Evolutionary conservation across 2,113 vertebrate species (phyloP), one percentile per base, ranked within the genome.

Genomic region (Pongo pygmaeus): DNA sequence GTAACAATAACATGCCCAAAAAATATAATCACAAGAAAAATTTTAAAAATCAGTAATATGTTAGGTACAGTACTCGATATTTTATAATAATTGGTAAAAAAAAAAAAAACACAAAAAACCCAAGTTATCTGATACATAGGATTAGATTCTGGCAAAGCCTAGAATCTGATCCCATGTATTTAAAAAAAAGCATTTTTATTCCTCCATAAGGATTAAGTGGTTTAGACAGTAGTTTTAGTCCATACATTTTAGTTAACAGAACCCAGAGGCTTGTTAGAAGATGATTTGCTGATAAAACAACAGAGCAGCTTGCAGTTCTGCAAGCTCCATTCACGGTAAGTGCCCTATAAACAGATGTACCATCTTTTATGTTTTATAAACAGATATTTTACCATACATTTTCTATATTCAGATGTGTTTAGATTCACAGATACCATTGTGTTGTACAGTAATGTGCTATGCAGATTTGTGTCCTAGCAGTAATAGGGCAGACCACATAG

Each of bases 21-120:
- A 90, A 89, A 80, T 81, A 77, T 52, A 86, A 77, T 46, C 52
- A 75, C 22, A 35, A 85, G 12, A 89, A 84, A 89, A 94, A 86
- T 50, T 55, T 59, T 69, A 61, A 92, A 38, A 27, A 40, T 92
- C 38, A 67, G 35, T 50, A 90, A 87, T 55, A 81, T 81, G 27
- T 57, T 78, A 92, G 22, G 22, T 40, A 1, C 1, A 69, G 38
- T 72, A 61, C 55, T 91, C 91, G 2, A 25, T 84, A 93, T 69
- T 91, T 96, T 79, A 17, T 27, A 74, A 78, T 87, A 52, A 38
- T 93, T 81, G 30, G 14, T 92, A 40, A 78, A 74, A 55, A 93
- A 67, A 25, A 84, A 30, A 27, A 64, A 40, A 78, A 67, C 46
- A 93, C 57, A 25, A 84, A 30, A 27, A 64, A 12, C 30, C 27